These are phyloP conservation scores for Aramus guarauna DNA, from an alignment of 2,113 vertebrate species.

Conservation along the genomic window DNA sequence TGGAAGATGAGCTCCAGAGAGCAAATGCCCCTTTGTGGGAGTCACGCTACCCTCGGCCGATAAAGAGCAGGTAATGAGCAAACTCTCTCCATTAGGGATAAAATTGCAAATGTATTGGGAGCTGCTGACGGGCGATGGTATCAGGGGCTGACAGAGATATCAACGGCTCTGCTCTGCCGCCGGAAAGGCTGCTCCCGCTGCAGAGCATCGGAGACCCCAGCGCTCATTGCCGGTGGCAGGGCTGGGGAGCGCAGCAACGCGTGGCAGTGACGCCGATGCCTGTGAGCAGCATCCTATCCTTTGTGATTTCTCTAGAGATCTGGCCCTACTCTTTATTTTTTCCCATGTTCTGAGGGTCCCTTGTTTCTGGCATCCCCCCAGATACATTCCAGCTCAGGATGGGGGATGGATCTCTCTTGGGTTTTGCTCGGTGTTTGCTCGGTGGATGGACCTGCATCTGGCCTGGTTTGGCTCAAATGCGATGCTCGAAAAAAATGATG, in stretches of 20 bases:
- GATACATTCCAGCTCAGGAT: accelerated
- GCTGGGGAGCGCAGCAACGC: accelerated
- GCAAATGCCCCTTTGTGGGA: background rate
- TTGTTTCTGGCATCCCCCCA: background rate
- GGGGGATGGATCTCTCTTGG: background rate
- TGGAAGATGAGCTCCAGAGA: background rate
- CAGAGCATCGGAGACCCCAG: background rate
- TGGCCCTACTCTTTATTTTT: accelerated
- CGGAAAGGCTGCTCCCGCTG: background rate
- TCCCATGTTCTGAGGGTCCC: background rate
- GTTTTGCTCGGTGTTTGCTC: background rate
- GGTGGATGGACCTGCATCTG: background rate
- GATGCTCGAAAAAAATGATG: accelerated
- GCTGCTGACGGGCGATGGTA: constrained; percentile 50
- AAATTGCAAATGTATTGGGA: background rate
- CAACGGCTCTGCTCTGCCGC: background rate
- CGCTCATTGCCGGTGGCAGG: background rate
- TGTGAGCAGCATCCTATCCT: accelerated
- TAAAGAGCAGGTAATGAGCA: constrained; percentile 43
- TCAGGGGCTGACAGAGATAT: constrained; percentile 50
- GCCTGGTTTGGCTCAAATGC: background rate
- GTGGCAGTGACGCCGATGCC: accelerated
- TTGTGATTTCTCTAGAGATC: accelerated
- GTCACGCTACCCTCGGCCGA: background rate
- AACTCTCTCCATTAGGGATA: constrained; percentile 30